phyloP scores from a whole-genome alignment of 2,888 invertebrate genomes.

The Heliconius ismenius region DNA sequence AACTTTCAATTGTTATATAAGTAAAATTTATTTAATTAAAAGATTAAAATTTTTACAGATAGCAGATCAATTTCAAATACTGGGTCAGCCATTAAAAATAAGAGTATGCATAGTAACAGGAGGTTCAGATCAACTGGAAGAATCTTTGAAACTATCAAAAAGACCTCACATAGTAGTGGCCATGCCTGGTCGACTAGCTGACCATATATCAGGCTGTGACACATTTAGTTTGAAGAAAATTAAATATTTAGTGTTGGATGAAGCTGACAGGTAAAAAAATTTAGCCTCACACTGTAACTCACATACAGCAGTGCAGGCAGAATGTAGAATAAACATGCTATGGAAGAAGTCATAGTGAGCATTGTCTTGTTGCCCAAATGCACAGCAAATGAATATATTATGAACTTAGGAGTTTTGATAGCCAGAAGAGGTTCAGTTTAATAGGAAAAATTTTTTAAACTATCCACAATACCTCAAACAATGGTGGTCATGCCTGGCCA shows the following conservation, averaged over 20 bases:
- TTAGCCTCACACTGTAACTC: too few relatives aligned
- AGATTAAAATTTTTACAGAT: slow-evolving; percentile 83
- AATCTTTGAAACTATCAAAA: slow-evolving; percentile 90
- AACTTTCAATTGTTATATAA: too few relatives aligned
- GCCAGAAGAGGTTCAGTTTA: too few relatives aligned
- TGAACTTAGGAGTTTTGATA: too few relatives aligned
- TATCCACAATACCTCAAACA: too few relatives aligned
- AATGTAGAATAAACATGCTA: too few relatives aligned
- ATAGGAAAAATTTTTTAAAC: too few relatives aligned
- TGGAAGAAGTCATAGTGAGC: too few relatives aligned
- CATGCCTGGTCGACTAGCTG: slow-evolving; percentile 96
- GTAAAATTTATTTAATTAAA: background rate
- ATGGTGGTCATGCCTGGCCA: too few relatives aligned
- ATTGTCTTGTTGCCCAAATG: too few relatives aligned
- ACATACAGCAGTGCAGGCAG: too few relatives aligned
- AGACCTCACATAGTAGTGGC: slow-evolving; percentile 97
- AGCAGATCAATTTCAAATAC: slow-evolving; percentile 95
- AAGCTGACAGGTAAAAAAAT: slow-evolving; percentile 92
- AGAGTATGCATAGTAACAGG: slow-evolving; percentile 95
- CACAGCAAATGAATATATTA: too few relatives aligned
- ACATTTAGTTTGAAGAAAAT: slow-evolving; percentile 90
- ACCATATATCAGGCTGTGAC: slow-evolving; percentile 93
- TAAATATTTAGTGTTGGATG: slow-evolving; percentile 95
- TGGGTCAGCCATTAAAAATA: slow-evolving; percentile 93
- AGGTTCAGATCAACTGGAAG: slow-evolving; percentile 94